Conservation (phyloP, 1,140 invertebrate genomes). For the Drosophila serrata region DNA sequence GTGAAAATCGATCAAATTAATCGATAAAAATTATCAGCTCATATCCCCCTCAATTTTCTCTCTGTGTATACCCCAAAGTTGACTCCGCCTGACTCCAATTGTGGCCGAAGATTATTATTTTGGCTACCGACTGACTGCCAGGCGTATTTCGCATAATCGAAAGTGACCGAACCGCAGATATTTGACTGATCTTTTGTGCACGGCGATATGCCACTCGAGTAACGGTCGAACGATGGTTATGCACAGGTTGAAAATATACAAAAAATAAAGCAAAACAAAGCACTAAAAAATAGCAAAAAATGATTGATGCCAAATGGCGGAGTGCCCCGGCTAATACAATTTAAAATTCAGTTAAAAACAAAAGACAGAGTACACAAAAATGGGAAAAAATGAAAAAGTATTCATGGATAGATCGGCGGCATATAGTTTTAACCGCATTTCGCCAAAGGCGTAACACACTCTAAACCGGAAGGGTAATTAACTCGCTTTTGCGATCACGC, state of each 20-base stretch:
- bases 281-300: conserved; percentile 53
- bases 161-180: conserved; percentile 82
- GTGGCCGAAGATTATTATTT: conserved; percentile 78
- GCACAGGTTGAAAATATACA: conserved; percentile 70
- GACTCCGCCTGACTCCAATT: conserved; percentile 53
- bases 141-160: conserved; percentile 83
- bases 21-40: neutral
- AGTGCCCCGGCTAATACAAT: conserved; percentile 72
- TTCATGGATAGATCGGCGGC: conserved; percentile 53
- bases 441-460: conserved; percentile 83
- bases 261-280: conserved; percentile 11
- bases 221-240: conserved; percentile 57
- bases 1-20: neutral
- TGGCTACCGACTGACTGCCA: conserved; percentile 72
- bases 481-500: conserved; percentile 84
- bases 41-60: neutral
- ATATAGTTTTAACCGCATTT: conserved; percentile 81
- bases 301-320: conserved; percentile 76
- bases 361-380: conserved; percentile 36
- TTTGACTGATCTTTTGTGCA: conserved; percentile 72
- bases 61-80: neutral
- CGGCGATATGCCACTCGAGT: conserved; percentile 35
- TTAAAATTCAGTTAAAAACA: conserved; percentile 79
- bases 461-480: conserved; percentile 85
- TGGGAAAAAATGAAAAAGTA: conserved; percentile 68